Conservation (phyloP, 1,140 invertebrate genomes). For the Holcopasites calliopsidis region DNA sequence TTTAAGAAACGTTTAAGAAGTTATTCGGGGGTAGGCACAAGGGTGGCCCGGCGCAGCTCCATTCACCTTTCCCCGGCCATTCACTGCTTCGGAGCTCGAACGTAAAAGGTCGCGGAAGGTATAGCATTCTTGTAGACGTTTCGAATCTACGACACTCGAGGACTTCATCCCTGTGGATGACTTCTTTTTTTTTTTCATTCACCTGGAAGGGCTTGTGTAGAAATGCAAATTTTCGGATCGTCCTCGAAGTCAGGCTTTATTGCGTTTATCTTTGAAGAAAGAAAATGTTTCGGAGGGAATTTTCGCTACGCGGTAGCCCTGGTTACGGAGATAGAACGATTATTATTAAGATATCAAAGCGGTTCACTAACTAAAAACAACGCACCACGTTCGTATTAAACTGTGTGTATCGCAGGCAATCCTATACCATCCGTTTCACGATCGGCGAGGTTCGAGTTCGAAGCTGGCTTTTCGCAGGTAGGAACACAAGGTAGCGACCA, state of each 20-base stretch:
- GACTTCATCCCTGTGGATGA: background rate
- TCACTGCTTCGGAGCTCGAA: slow-evolving; percentile 4
- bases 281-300: no score
- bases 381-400: no score
- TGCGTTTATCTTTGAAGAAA: no score
- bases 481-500: slow-evolving; percentile 1
- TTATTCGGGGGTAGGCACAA: slow-evolving; percentile 52
- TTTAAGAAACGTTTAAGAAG: slow-evolving; percentile 73
- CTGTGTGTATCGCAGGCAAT: no score
- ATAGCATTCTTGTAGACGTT: background rate
- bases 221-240: no score
- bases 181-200: background rate
- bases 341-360: no score
- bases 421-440: no score
- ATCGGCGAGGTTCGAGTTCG: slow-evolving; percentile 7
- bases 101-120: background rate
- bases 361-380: no score
- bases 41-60: background rate
- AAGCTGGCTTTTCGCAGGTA: slow-evolving; percentile 16
- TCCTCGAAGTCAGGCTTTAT: no score
- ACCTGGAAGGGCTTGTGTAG: no score
- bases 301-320: no score
- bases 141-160: background rate
- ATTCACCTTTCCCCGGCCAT: slow-evolving; percentile 22
- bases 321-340: no score